These are phyloP conservation scores for Agrilus biguttatus DNA, from an alignment of 2,888 invertebrate species.

Conservation along the genomic window DNA sequence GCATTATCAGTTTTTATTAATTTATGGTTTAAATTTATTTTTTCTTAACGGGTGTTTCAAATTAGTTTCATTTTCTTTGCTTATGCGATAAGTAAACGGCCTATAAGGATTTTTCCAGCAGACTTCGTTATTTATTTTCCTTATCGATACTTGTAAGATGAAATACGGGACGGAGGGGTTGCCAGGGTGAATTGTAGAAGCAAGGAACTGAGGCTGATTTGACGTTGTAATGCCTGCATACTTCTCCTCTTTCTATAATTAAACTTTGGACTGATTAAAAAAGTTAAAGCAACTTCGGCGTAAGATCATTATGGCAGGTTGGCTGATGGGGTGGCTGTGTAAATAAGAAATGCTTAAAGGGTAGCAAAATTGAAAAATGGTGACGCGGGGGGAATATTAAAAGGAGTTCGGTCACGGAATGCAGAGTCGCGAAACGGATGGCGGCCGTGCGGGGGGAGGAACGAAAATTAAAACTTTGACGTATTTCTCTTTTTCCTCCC, in stretches of 20 bases:
- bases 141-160: too few species aligned
- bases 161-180: too few species aligned
- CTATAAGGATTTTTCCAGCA: too few species aligned
- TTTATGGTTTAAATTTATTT: too few species aligned
- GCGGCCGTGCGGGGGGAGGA: too few species aligned
- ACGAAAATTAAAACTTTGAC: too few species aligned
- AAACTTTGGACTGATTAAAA: conserved; percentile 24
- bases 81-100: too few species aligned
- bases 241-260: conserved; percentile 17
- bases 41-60: too few species aligned
- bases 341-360: conserved; percentile 22
- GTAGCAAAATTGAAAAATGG: conserved; percentile 21
- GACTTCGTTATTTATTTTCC: not conserved
- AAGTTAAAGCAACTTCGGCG: conserved; percentile 23
- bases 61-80: too few species aligned
- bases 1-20: too few species aligned
- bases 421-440: conserved; percentile 10
- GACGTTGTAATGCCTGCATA: too few species aligned
- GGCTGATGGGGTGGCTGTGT: conserved; percentile 15
- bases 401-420: conserved; percentile 17
- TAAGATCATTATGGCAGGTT: conserved; percentile 21
- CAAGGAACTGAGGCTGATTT: conserved; percentile 5
- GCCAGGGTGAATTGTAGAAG: conserved; percentile 6
- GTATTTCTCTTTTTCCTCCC: too few species aligned
- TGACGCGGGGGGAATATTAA: conserved; percentile 18